A percentile compares a stretch with the other conserved stretches of the same genome.
Evolutionary conservation across 1,140 invertebrate species (phyloP).

Genomic region (Ladona fulva): DNA sequence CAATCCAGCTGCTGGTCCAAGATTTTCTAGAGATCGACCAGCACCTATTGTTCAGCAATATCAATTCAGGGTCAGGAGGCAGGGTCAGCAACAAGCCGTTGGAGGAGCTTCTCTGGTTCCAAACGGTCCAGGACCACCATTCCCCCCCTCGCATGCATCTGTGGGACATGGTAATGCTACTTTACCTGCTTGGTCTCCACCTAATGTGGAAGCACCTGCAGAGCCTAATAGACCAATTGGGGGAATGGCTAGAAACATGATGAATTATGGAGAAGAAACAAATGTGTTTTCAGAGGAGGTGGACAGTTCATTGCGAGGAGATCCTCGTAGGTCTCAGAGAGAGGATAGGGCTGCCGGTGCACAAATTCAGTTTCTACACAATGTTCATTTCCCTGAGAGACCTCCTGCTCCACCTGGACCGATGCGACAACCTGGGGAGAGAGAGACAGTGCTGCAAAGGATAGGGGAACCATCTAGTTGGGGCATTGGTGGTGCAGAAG

Average conservation of each 20-base stretch:
- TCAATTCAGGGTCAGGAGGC: not conserved
- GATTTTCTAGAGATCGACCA: not conserved
- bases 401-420: constrained; percentile 19
- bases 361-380: constrained; percentile 43
- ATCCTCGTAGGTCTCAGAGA: not conserved
- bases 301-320: not conserved
- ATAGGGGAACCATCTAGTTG: not conserved
- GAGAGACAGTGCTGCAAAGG: not conserved
- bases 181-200: not conserved
- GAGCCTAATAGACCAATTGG: not conserved
- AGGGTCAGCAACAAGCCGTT: not conserved
- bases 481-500: not conserved
- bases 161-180: not conserved
- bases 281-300: not conserved
- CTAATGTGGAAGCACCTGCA: not conserved
- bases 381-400: constrained; percentile 42
- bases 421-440: not conserved
- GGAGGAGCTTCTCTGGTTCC: not conserved
- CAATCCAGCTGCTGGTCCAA: not conserved
- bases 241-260: not conserved
- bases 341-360: not conserved
- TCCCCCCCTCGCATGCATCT: not conserved
- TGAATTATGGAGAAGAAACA: not conserved
- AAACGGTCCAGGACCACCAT: not conserved
- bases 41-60: not conserved